These are phyloP conservation scores for Hylaea fasciaria DNA, from an alignment of 2,888 invertebrate genomes.

Conservation along the genomic window DNA sequence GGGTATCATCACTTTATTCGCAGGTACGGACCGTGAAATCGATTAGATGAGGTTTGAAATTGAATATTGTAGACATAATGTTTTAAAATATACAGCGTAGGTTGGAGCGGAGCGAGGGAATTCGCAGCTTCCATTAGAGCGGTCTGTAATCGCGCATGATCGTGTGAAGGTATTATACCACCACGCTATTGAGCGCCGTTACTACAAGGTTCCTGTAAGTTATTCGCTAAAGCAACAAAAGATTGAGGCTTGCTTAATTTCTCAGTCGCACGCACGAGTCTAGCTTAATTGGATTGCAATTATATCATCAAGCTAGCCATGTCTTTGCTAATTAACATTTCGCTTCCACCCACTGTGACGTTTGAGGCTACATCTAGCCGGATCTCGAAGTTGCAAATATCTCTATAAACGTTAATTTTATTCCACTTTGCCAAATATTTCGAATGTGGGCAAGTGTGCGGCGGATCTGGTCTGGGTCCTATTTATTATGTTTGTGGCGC, in stretches of 20 bases:
- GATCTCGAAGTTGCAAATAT: conserved; percentile 40
- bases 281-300: conserved; percentile 69
- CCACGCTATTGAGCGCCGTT: conserved; percentile 69
- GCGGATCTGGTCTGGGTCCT: conserved; percentile 11
- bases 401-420: conserved; percentile 24
- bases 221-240: conserved; percentile 75
- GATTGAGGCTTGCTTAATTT: conserved; percentile 78
- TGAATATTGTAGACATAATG: conserved; percentile 12
- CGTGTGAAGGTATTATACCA: conserved; percentile 77
- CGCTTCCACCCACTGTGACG: conserved; percentile 43
- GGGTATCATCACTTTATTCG: conserved; percentile 4
- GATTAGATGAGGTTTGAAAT: conserved; percentile 8
- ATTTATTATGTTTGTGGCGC: conserved; percentile 26
- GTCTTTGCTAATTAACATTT: conserved; percentile 57
- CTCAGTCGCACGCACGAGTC: conserved; percentile 77
- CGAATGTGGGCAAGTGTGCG: conserved; percentile 21
- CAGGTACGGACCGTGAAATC: conserved; percentile 13
- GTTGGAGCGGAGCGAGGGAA: conserved; percentile 9
- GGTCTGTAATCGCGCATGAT: conserved; percentile 65
- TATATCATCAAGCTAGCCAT: conserved; percentile 61
- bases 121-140: conserved; percentile 61
- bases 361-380: conserved; percentile 38
- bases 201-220: conserved; percentile 76
- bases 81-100: conserved; percentile 5
- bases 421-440: conserved; percentile 34